Evolutionary conservation across 2,797 vertebrate species (phyloP).

Genomic region (Channa striata): DNA sequence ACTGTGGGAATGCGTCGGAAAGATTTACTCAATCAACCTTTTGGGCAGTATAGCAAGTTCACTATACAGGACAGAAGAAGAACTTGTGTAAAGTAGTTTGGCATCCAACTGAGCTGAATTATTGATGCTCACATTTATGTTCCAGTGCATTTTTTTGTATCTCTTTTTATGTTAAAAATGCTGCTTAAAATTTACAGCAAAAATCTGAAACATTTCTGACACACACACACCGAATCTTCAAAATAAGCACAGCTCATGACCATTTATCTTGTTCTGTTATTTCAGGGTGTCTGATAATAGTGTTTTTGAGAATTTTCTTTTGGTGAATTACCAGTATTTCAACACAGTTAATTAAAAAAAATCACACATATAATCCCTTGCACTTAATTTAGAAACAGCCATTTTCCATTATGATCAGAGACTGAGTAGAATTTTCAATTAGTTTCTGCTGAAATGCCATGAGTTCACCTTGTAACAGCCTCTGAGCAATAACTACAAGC

Average conservation of each 20-base stretch:
- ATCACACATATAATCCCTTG: constrained; percentile 55
- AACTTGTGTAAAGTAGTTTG: background rate
- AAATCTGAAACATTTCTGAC: background rate
- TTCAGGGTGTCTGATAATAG: constrained; percentile 56
- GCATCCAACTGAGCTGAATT: background rate
- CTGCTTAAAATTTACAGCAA: background rate
- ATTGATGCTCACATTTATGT: background rate
- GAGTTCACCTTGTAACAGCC: constrained; percentile 53
- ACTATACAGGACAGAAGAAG: background rate
- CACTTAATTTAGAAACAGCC: constrained; percentile 64
- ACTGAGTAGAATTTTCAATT: constrained; percentile 66
- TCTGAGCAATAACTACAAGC: constrained; percentile 48
- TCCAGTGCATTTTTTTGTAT: constrained; percentile 3
- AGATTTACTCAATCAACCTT: constrained; percentile 9
- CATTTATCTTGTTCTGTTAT: constrained; percentile 46
- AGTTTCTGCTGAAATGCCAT: constrained; percentile 54
- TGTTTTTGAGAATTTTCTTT: constrained; percentile 53
- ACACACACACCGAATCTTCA: background rate
- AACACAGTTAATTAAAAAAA: constrained; percentile 63
- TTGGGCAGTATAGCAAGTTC: background rate
- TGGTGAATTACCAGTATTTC: constrained; percentile 55
- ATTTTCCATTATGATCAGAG: constrained; percentile 63
- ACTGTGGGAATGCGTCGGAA: constrained; percentile 44
- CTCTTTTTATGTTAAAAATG: background rate
- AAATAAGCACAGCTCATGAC: constrained; percentile 38